phyloP scores from a whole-genome alignment of 2,888 invertebrate genomes.

The Diachrysia chrysitis region DNA sequence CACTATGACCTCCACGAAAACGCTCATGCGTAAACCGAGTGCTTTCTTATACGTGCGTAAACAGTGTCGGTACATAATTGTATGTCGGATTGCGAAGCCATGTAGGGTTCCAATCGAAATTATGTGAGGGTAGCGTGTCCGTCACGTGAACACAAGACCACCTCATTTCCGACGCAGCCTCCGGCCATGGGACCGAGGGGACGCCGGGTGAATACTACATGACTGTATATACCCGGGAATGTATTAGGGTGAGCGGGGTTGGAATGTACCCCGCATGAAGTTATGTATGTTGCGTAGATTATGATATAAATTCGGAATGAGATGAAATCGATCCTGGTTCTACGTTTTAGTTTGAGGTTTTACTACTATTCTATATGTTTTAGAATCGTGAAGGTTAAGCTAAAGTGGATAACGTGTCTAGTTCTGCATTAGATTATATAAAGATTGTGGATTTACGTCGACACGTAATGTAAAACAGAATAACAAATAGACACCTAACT shows the following conservation, averaged over 20 bases:
- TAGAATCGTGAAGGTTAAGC: too few species aligned
- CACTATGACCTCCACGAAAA: conserved; percentile 12
- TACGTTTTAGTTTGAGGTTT: background rate
- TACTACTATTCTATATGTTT: background rate
- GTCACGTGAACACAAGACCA: conserved; percentile 48
- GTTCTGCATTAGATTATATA: background rate
- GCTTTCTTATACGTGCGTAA: conserved; percentile 23
- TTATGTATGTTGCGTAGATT: background rate
- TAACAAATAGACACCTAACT: background rate
- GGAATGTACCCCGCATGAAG: too few species aligned
- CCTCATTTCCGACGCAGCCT: conserved; percentile 49
- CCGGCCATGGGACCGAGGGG: conserved; percentile 14
- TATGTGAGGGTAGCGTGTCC: conserved; percentile 54
- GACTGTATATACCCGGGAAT: background rate
- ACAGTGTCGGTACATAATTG: conserved; percentile 32
- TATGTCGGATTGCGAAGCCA: conserved; percentile 58
- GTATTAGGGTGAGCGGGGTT: background rate
- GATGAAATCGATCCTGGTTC: background rate
- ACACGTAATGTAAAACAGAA: background rate
- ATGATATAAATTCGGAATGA: background rate
- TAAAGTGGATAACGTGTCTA: background rate
- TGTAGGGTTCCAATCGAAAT: conserved; percentile 62
- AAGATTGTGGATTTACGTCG: background rate
- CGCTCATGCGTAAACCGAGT: conserved; percentile 37
- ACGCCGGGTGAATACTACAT: conserved; percentile 11